These are phyloP conservation scores for Drosophila kanapiae DNA, from an alignment of 1,140 invertebrate genomes.

Conservation along the genomic window DNA sequence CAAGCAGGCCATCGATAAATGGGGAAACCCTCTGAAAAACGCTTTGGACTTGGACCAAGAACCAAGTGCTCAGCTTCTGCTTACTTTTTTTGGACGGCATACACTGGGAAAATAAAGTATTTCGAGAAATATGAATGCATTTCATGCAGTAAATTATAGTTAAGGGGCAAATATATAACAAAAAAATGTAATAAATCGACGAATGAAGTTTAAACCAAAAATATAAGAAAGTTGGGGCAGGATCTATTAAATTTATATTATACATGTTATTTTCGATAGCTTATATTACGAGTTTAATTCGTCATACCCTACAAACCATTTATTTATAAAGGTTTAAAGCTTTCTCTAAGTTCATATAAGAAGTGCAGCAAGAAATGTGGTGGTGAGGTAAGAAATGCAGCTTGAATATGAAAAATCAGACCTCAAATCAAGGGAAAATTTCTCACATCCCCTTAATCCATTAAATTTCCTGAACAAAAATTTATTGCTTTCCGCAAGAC, in stretches of 20 bases:
- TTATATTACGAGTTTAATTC: not conserved
- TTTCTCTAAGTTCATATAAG: not conserved
- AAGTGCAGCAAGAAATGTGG: not conserved
- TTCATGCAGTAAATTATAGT: not conserved
- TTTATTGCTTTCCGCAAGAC: slow-evolving; percentile 65
- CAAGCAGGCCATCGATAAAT: slow-evolving; percentile 50
- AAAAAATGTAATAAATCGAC: too few relatives aligned
- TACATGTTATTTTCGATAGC: too few relatives aligned
- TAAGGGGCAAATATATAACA: too few relatives aligned
- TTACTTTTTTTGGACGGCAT: slow-evolving; percentile 22
- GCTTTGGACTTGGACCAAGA: slow-evolving; percentile 40
- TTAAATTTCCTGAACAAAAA: slow-evolving; percentile 58
- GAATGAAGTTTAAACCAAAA: too few relatives aligned
- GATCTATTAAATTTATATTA: too few relatives aligned
- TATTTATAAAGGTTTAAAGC: not conserved
- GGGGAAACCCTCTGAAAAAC: slow-evolving; percentile 48
- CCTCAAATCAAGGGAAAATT: slow-evolving; percentile 63
- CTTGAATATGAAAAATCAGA: slow-evolving; percentile 55
- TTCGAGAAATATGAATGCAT: not conserved
- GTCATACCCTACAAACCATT: too few relatives aligned
- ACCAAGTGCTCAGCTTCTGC: slow-evolving; percentile 20
- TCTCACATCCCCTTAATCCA: slow-evolving; percentile 58
- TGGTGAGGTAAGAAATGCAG: slow-evolving; percentile 38
- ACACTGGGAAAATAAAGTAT: slow-evolving; percentile 1
- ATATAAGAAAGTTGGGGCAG: too few relatives aligned